Evolutionary conservation across 1,140 invertebrate species (phyloP), one percentile per base, ranked within the genome.

Genomic region (Parapsyche elsis): DNA sequence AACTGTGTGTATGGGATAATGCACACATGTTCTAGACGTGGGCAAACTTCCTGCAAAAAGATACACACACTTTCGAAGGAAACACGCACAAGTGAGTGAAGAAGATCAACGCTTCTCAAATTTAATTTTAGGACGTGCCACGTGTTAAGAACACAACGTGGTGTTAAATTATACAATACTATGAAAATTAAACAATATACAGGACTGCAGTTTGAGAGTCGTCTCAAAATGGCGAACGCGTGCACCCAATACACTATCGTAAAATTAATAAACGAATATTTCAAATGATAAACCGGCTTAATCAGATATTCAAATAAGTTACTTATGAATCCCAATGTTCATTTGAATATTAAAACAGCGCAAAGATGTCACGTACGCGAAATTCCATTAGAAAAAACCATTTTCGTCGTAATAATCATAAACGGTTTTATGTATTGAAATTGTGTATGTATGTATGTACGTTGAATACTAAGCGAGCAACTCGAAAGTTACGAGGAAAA

Each of bases 281-380:
- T 61, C 57, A 16, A 9, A 9, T 61, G 16, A 24, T 67, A 67
- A 67, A 67, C 64, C 64, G 64, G 64, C 26, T 67, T 67, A 23
- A 67, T 67, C 24, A 67, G 21, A 24, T 67, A 67, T 67, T 24
- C 24, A 67, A 67, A 67, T 26, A 26, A 1, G 59, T 26, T 67
- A 67, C 4, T 24, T 23, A 23, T 9, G 2, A 67, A 67, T 67
- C 5, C 21, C 57, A 61, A 61, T 19, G 16, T 2, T 2, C 49
- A 53, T 53, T 61, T 21, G 14, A 67, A 67, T 67, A 67, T 67
- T 26, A 1, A 67, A 67, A 67, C 26, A 16, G 21, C 7, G 64
- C 26, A 26, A 67, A 67, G 24, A 61, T 19, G 64, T 67, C 64
- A 26, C 64, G 64, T 26, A 67, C 24, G 24, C 19, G 24, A 67